phyloP scores from a whole-genome alignment of 2,113 vertebrate species.

The Semicossyphus pulcher region DNA sequence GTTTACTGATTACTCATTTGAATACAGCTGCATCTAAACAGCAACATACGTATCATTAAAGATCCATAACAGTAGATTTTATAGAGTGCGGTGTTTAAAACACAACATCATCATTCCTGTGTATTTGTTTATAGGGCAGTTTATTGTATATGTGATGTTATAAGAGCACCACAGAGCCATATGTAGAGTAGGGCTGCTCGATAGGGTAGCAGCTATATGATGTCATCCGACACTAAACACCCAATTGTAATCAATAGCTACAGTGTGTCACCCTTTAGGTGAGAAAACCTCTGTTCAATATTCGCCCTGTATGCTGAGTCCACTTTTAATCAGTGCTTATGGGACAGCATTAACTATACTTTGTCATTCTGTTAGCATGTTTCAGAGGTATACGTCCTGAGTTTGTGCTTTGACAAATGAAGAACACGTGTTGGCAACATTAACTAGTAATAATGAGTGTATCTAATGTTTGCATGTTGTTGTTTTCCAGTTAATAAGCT shows the following conservation, averaged over 20 bases:
- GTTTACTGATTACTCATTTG: neutral
- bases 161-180: neutral
- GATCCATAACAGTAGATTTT: neutral
- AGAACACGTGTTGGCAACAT: neutral
- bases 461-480: neutral
- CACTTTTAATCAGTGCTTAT: neutral
- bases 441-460: neutral
- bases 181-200: slow-evolving; percentile 3
- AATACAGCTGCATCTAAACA: neutral
- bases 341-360: neutral
- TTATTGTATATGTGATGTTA: neutral
- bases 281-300: neutral
- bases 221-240: slow-evolving; percentile 27
- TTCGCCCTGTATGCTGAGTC: neutral
- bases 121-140: neutral
- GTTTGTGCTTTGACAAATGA: neutral
- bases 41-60: neutral
- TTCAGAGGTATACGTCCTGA: neutral
- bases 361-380: neutral
- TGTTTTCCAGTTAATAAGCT: slow-evolving; percentile 95
- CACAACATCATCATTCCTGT: neutral
- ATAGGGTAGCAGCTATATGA: neutral
- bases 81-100: neutral
- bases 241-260: slow-evolving; percentile 44
- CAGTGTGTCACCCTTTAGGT: slow-evolving; percentile 6